Evolutionary conservation across 2,113 vertebrate species (phyloP).

Genomic region (Mustela nigripes): DNA sequence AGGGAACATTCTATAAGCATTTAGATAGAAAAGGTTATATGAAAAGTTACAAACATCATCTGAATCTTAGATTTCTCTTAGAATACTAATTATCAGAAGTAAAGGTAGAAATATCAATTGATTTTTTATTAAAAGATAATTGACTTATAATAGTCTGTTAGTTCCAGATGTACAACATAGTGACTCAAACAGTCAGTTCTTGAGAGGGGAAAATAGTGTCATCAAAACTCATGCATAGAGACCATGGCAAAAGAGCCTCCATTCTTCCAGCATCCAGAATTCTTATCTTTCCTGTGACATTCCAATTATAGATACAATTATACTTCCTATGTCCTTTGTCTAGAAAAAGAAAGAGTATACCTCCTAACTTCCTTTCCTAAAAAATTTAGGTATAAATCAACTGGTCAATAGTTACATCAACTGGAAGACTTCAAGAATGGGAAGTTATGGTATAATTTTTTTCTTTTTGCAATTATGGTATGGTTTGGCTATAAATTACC

Average conservation of each 20-base stretch:
- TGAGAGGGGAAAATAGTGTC: background rate
- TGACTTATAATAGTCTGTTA: background rate
- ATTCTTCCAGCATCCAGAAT: background rate
- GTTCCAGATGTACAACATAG: background rate
- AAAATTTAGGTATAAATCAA: background rate
- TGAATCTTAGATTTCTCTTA: background rate
- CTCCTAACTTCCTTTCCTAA: background rate
- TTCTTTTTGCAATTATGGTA: background rate
- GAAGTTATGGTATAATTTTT: background rate
- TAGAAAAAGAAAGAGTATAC: background rate
- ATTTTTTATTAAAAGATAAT: background rate
- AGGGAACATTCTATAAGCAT: background rate
- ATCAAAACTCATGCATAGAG: background rate
- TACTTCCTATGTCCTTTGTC: background rate
- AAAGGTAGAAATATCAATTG: background rate
- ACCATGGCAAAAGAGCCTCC: background rate
- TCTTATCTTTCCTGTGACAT: background rate
- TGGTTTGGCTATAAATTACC: background rate
- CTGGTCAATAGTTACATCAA: background rate
- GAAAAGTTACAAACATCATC: background rate
- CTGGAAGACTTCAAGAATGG: background rate
- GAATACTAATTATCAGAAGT: background rate
- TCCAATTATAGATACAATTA: background rate
- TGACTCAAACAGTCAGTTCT: background rate
- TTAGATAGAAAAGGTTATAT: background rate